Percentiles rank a stretch among this genome's conserved stretches.
phyloP scores from a whole-genome alignment of 2,113 vertebrate genomes.

The Taurulus bubalis region DNA sequence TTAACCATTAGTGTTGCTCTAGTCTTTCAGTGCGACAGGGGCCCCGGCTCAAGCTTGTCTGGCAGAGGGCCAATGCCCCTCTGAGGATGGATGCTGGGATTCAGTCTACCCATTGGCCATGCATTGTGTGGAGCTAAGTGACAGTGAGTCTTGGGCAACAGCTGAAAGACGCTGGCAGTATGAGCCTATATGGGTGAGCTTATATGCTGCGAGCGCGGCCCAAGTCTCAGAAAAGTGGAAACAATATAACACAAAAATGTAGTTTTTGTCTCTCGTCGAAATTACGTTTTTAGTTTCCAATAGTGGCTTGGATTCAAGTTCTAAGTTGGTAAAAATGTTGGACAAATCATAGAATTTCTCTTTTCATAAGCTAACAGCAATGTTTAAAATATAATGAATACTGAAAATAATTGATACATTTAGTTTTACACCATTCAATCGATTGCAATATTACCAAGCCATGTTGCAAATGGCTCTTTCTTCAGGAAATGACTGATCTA shows the following conservation, averaged over 20 bases:
- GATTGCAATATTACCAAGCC: neutral
- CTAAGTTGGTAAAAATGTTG: neutral
- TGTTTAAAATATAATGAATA: neutral
- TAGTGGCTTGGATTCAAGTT: neutral
- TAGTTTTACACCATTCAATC: neutral
- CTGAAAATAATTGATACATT: neutral
- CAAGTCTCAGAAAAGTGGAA: constrained; percentile 66
- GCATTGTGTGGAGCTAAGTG: constrained; percentile 70
- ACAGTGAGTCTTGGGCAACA: constrained; percentile 81
- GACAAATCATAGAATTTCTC: neutral
- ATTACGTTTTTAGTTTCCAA: neutral
- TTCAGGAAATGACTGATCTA: neutral
- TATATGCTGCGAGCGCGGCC: constrained; percentile 48
- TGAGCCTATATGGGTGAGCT: constrained; percentile 51
- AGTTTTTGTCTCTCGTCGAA: constrained; percentile 13
- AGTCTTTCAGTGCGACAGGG: constrained; percentile 71
- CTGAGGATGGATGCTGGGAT: constrained; percentile 70
- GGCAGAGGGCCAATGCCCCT: constrained; percentile 74
- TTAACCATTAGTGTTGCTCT: constrained; percentile 77
- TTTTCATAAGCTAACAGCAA: neutral
- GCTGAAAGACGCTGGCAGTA: constrained; percentile 76
- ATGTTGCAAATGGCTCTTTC: neutral
- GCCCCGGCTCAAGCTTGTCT: constrained; percentile 55
- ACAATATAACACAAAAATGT: constrained; percentile 49
- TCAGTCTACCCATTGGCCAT: constrained; percentile 67